Evolutionary conservation across 2,888 invertebrate genomes (phyloP).

Genomic region (Cryptocephalus moraei): DNA sequence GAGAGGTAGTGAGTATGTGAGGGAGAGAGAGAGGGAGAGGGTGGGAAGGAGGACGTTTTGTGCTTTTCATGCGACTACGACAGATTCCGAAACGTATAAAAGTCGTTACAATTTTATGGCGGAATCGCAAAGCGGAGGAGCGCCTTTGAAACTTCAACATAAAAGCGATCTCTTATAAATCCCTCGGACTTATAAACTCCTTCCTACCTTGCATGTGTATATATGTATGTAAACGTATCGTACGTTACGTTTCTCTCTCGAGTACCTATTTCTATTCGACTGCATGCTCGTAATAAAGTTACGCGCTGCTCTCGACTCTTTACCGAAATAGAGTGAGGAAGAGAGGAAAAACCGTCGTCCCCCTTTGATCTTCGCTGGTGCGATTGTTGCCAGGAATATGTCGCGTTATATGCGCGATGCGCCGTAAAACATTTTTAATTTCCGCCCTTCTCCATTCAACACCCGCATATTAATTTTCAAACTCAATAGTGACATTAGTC

Average conservation of each 20-base stretch:
- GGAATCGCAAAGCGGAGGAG: conserved; percentile 14
- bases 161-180: conserved; percentile 25
- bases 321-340: no score
- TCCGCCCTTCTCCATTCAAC: no score
- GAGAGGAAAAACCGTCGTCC: neutral
- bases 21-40: neutral
- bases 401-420: no score
- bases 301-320: neutral
- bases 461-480: no score
- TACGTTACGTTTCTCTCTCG: conserved; percentile 9
- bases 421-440: no score
- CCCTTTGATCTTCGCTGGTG: neutral
- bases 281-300: neutral
- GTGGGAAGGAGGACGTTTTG: neutral
- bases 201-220: conserved; percentile 16
- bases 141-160: conserved; percentile 23
- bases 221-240: conserved; percentile 9
- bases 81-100: conserved; percentile 17
- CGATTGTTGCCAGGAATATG: no score
- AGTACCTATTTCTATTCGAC: neutral
- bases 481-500: no score
- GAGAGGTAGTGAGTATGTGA: conserved; percentile 1
- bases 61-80: conserved; percentile 4
- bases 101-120: conserved; percentile 24
- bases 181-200: conserved; percentile 19